Evolutionary conservation across 2,888 invertebrate species (phyloP).

Genomic region (Deroplatys truncata): DNA sequence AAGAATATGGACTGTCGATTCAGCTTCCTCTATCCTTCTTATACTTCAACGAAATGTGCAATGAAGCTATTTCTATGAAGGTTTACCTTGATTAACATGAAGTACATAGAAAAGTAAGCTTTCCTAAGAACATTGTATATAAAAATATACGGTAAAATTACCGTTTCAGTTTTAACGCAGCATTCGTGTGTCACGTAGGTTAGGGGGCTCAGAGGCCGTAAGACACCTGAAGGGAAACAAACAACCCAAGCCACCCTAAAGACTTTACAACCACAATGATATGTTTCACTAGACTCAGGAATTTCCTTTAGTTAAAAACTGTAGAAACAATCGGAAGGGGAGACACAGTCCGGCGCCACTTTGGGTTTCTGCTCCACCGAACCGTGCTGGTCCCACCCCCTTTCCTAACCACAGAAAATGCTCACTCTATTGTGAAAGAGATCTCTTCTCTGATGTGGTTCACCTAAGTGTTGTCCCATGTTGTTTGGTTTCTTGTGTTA

Average conservation of each 20-base stretch:
- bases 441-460: not conserved
- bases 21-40: no score
- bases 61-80: no score
- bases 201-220: no score
- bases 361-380: not conserved
- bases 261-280: not conserved
- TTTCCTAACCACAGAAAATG: not conserved
- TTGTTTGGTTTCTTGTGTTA: not conserved
- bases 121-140: no score
- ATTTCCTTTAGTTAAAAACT: not conserved
- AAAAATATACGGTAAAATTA: no score
- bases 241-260: not conserved
- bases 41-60: no score
- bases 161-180: no score
- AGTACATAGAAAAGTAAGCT: no score
- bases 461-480: not conserved
- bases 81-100: no score
- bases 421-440: not conserved
- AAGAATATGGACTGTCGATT: no score
- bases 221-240: not conserved
- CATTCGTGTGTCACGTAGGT: no score
- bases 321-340: not conserved
- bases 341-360: not conserved
- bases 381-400: not conserved
- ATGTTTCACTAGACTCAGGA: not conserved